Evolutionary conservation across 2,113 vertebrate genomes (phyloP), one percentile per base, ranked within the genome.

Genomic region (Chionodraco myersi): DNA sequence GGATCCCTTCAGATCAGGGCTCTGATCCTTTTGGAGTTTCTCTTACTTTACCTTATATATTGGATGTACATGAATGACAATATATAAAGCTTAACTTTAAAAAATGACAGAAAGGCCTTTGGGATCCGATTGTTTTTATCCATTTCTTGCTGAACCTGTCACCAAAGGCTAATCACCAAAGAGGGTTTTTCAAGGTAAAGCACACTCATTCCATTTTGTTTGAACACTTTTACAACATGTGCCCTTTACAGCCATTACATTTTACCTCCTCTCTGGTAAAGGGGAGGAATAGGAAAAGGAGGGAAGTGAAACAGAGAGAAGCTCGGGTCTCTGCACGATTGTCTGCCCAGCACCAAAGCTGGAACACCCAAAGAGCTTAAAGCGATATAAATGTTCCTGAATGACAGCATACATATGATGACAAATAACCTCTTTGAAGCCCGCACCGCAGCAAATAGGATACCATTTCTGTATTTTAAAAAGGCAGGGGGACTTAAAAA

Each of bases 341-440:
- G 84, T 87, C 78, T 86, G 74, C 89, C 85, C 77, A 64, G 81
- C 82, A 49, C 77, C 86, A 82, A 57, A 88, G 83, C 79, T 73
- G 65, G 84, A 92, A 90, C 81, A 89, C 72, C 88, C 82, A 80
- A 89, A 91, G 77, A 92, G 92, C 92, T 93, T 94, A 93, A 94
- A 94, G 89, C 91, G 91, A 93, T 94, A 93, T 92, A 95, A 94
- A 94, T 93, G 92, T 91, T 89, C 86, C 89, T 88, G 92, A 94
- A 91, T 93, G 93, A 93, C 92, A 91, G 92, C 79, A 86, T 92
- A 93, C 94, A 94, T 73, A 90, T 82, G 91, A 92, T 93, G 94
- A 94, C 92, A 94, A 94, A 95, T 94, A 92, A 90, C 92, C 88
- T 91, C 87, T 93, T 92, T 94, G 91, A 94, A 93, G 91, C 89